phyloP scores from a whole-genome alignment of 2,888 invertebrate genomes.

The Drosophila suboccidentalis region DNA sequence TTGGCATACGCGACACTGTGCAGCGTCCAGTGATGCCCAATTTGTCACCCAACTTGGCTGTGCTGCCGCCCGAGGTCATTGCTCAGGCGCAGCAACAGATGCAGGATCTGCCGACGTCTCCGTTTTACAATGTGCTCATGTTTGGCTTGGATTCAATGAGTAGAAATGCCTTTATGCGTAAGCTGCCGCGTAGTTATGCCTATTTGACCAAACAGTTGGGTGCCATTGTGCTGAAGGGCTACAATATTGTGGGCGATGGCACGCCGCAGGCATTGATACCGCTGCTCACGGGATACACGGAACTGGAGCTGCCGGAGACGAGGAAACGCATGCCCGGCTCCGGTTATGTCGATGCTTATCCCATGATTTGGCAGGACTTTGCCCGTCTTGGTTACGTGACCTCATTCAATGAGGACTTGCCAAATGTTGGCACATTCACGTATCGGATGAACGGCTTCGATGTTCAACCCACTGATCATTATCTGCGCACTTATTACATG shows the following conservation, averaged over 20 bases:
- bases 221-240: constrained; percentile 90
- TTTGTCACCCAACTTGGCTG: constrained; percentile 60
- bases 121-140: constrained; percentile 90
- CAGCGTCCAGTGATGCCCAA: constrained; percentile 65
- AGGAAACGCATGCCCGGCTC: constrained; percentile 89
- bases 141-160: constrained; percentile 96
- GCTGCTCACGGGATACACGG: constrained; percentile 93
- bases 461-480: constrained; percentile 94
- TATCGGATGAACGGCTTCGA: constrained; percentile 95
- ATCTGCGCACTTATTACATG: constrained; percentile 92
- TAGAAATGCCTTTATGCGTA: constrained; percentile 92
- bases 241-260: constrained; percentile 95
- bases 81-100: constrained; percentile 65
- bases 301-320: constrained; percentile 95
- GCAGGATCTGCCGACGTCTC: constrained; percentile 56
- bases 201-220: constrained; percentile 88
- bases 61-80: constrained; percentile 61
- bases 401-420: constrained; percentile 95
- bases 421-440: constrained; percentile 94
- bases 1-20: constrained; percentile 87
- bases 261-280: constrained; percentile 95
- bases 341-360: constrained; percentile 90
- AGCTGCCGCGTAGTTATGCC: constrained; percentile 91
- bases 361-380: constrained; percentile 94
- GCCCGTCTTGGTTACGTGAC: constrained; percentile 90